Conservation (phyloP, 2,888 invertebrate species). For the Acleris literana region DNA sequence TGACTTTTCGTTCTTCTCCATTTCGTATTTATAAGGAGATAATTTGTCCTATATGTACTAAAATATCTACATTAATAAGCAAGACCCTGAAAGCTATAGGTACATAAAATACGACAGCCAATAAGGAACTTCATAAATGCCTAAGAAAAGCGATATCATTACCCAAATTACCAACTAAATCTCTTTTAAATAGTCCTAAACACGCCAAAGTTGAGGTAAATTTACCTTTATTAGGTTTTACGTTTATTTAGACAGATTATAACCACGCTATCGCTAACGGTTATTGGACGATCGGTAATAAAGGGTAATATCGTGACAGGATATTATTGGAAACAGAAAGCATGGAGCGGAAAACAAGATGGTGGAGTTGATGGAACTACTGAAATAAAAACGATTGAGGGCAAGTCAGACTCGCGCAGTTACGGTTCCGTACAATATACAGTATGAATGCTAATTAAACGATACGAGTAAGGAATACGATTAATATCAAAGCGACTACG, state of each 20-base stretch:
- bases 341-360: conserved; percentile 8
- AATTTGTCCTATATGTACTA: too few species aligned
- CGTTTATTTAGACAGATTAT: not conserved
- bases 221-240: conserved; percentile 9
- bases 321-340: conserved; percentile 30
- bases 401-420: too few species aligned
- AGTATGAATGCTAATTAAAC: too few species aligned
- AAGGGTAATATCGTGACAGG: conserved; percentile 35
- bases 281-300: conserved; percentile 33
- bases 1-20: too few species aligned
- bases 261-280: conserved; percentile 18
- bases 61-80: too few species aligned
- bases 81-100: not conserved
- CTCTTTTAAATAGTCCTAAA: conserved; percentile 16
- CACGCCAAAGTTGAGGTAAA: conserved; percentile 27
- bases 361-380: not conserved
- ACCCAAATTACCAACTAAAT: conserved; percentile 14
- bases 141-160: conserved; percentile 7
- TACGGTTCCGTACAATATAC: too few species aligned
- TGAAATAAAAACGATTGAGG: too few species aligned
- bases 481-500: too few species aligned
- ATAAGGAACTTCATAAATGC: conserved; percentile 4
- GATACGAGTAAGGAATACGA: too few species aligned
- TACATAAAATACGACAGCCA: not conserved
- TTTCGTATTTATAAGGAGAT: too few species aligned